These are phyloP conservation scores for Octodon degus DNA, from an alignment of 2,113 vertebrate species.

Conservation along the genomic window DNA sequence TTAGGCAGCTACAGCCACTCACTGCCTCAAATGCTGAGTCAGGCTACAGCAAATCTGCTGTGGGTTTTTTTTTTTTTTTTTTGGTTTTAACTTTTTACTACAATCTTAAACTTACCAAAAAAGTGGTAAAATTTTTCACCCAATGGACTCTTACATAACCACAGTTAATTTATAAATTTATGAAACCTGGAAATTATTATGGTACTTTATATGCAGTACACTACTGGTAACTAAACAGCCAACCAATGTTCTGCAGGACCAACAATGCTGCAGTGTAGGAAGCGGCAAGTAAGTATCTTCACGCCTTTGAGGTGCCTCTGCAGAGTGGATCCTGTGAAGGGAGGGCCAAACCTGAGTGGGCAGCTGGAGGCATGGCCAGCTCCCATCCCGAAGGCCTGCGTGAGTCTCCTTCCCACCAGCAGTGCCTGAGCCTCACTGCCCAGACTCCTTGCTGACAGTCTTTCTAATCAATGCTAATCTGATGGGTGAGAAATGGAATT, in stretches of 20 bases:
- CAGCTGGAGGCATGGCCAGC: not conserved
- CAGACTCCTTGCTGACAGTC: not conserved
- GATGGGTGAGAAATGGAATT: not conserved
- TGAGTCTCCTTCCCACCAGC: not conserved
- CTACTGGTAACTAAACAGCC: not conserved
- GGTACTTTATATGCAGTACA: too few species aligned
- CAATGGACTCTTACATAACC: not conserved
- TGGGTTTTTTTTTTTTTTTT: not conserved
- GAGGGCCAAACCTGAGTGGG: not conserved
- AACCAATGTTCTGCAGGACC: not conserved
- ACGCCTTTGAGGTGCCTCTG: not conserved
- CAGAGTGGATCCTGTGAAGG: not conserved
- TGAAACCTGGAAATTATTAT: not conserved
- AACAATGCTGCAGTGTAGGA: not conserved
- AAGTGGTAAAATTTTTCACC: not conserved
- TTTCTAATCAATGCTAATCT: slow-evolving; percentile 2
- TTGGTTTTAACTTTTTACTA: not conserved
- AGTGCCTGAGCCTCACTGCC: not conserved
- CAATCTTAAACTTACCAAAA: not conserved
- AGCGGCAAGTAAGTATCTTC: not conserved
- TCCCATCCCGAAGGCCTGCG: not conserved
- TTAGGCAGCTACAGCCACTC: accelerated
- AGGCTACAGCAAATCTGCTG: not conserved
- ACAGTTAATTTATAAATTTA: not conserved
- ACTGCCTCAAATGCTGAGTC: not conserved